Conservation (phyloP, 2,888 invertebrate genomes). For the Smittia sp. region DNA sequence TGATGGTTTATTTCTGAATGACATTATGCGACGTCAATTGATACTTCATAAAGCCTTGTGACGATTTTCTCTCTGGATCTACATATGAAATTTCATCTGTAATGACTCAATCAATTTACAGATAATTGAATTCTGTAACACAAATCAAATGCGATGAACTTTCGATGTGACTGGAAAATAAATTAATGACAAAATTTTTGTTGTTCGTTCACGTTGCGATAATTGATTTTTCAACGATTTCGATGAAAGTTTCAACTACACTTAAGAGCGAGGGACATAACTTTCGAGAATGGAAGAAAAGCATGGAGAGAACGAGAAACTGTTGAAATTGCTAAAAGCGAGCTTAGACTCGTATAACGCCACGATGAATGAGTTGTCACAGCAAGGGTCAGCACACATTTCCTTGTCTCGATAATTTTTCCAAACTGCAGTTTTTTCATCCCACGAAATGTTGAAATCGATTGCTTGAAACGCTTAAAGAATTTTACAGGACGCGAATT, state of each 20-base stretch:
- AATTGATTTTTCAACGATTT: conserved; percentile 13
- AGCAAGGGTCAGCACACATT: conserved; percentile 36
- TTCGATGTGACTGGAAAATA: not conserved
- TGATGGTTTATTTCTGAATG: too few species aligned
- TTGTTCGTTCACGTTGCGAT: not conserved
- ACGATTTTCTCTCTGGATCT: not conserved
- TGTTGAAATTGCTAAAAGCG: conserved; percentile 16
- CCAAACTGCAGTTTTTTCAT: conserved; percentile 20
- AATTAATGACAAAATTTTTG: not conserved
- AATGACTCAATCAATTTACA: conserved; percentile 14
- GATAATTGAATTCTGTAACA: not conserved
- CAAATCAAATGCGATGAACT: not conserved
- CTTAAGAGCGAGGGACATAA: not conserved
- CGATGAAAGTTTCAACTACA: not conserved
- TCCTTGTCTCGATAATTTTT: conserved; percentile 33
- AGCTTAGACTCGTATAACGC: not conserved
- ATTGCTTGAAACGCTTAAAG: not conserved
- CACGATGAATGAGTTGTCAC: conserved; percentile 9
- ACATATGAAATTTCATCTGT: too few species aligned
- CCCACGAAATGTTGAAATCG: not conserved
- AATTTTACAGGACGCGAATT: too few species aligned
- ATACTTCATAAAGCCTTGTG: not conserved
- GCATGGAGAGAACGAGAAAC: not conserved
- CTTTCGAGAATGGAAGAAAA: not conserved
- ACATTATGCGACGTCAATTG: not conserved